Percentiles rank a stretch among this genome's conserved stretches.
These are phyloP conservation scores for Leptodactylus fuscus DNA, from an alignment of 2,113 vertebrate species.

Conservation along the genomic window DNA sequence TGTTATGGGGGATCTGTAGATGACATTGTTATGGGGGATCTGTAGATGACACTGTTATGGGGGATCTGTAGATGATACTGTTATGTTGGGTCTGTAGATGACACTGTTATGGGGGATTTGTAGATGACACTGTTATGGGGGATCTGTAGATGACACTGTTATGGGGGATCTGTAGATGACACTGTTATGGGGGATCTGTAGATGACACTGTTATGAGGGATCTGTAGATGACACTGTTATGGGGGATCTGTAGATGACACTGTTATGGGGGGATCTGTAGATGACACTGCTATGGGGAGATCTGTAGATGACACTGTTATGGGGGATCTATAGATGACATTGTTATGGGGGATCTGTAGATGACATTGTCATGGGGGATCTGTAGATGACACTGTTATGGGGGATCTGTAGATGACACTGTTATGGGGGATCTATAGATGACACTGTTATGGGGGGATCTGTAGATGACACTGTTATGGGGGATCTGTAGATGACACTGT, in stretches of 20 bases:
- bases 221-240: background rate
- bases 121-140: background rate
- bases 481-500: no score
- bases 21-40: background rate
- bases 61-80: background rate
- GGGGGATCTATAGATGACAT: background rate
- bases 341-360: conserved; percentile 1
- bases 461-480: no score
- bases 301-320: conserved; percentile 8
- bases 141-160: background rate
- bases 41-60: background rate
- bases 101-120: no score
- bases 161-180: background rate
- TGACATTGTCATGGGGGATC: background rate
- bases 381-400: background rate
- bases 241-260: background rate
- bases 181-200: no score
- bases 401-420: background rate
- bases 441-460: background rate
- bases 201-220: background rate
- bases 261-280: background rate
- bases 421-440: background rate
- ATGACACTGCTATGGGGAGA: background rate
- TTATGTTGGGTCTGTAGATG: background rate
- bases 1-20: background rate